Evolutionary conservation across 1,140 invertebrate species (phyloP).

Genomic region (Bombus huntii): DNA sequence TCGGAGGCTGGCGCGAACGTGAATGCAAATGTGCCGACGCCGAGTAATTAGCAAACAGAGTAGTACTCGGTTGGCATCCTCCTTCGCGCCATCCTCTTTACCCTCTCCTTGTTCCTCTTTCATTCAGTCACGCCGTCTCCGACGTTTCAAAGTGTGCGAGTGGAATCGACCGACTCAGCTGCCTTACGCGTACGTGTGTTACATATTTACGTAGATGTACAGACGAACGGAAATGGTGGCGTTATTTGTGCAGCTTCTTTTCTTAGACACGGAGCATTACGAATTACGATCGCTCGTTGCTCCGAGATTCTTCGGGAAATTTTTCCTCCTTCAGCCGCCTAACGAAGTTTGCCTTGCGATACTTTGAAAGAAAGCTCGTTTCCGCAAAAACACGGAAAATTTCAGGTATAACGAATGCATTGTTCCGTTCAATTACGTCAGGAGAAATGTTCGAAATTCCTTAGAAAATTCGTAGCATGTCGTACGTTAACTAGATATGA

Average conservation of each 20-base stretch:
- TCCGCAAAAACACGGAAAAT: too few species aligned
- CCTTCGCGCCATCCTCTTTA: constrained; percentile 11
- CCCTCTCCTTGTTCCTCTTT: neutral
- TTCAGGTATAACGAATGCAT: too few species aligned
- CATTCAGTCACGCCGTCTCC: neutral
- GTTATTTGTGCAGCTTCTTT: neutral
- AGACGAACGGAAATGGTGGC: neutral
- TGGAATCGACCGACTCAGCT: constrained; percentile 27
- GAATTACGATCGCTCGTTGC: too few species aligned
- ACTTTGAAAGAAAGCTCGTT: too few species aligned
- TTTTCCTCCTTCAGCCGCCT: neutral
- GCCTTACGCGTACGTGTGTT: neutral
- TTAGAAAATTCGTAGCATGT: too few species aligned
- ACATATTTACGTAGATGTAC: constrained; percentile 20
- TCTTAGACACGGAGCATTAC: neutral
- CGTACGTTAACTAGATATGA: neutral
- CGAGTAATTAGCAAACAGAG: constrained; percentile 78
- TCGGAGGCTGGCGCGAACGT: constrained; percentile 64
- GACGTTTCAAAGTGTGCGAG: constrained; percentile 7
- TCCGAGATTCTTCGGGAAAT: neutral
- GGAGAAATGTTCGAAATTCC: too few species aligned
- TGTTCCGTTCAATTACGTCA: too few species aligned
- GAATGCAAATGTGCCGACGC: constrained; percentile 75
- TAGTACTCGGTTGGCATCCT: constrained; percentile 33
- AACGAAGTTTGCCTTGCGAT: too few species aligned